Percentiles rank a stretch among this genome's conserved stretches.
Evolutionary conservation across 1,140 invertebrate genomes (phyloP).

Genomic region (Ridgeia piscesae): DNA sequence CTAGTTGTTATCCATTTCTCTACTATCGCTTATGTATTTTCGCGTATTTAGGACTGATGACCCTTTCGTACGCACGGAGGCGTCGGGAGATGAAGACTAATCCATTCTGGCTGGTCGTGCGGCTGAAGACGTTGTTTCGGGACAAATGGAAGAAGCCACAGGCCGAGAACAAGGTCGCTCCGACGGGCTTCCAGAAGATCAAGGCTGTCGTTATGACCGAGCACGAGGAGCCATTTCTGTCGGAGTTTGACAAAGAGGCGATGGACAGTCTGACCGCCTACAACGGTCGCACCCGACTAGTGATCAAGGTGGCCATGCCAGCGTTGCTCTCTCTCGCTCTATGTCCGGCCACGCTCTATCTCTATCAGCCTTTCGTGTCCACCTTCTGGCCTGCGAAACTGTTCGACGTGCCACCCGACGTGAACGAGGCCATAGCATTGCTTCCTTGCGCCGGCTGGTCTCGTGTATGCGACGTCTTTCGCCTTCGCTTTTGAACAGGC

Average conservation of each 20-base stretch:
- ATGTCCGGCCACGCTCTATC: slow-evolving; percentile 39
- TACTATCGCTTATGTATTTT: neutral
- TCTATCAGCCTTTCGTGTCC: slow-evolving; percentile 35
- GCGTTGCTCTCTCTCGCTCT: slow-evolving; percentile 38
- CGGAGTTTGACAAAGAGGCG: slow-evolving; percentile 37
- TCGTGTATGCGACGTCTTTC: slow-evolving; percentile 46
- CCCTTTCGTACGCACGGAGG: neutral
- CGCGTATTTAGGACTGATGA: neutral
- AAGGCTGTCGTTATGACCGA: neutral
- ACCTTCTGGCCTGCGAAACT: slow-evolving; percentile 28
- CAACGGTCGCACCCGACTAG: slow-evolving; percentile 35
- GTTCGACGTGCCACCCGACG: slow-evolving; percentile 33
- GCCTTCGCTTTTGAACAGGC: slow-evolving; percentile 44
- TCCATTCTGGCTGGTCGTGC: slow-evolving; percentile 6
- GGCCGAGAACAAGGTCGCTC: neutral
- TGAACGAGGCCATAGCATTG: slow-evolving; percentile 44
- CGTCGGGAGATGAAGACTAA: neutral
- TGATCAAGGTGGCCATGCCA: slow-evolving; percentile 38
- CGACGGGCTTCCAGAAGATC: neutral
- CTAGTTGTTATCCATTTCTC: no score
- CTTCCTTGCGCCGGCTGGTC: slow-evolving; percentile 42
- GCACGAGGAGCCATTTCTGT: slow-evolving; percentile 29
- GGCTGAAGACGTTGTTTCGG: neutral
- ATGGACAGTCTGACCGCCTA: slow-evolving; percentile 33
- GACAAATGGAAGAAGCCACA: neutral